Evolutionary conservation across 2,888 invertebrate genomes (phyloP).

Genomic region (Microplitis deprimator): DNA sequence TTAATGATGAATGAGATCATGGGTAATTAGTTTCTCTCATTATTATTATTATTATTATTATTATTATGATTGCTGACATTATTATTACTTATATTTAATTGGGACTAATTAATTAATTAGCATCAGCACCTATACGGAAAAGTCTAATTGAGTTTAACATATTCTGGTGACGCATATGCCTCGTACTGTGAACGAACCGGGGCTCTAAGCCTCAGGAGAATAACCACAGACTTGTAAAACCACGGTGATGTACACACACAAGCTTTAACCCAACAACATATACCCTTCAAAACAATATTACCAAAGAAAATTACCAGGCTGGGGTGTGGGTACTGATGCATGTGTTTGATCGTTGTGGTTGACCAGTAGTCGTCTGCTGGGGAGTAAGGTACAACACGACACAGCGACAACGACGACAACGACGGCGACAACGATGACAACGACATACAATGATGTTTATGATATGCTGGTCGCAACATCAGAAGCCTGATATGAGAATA

Average conservation of each 20-base stretch:
- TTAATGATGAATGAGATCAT: neutral
- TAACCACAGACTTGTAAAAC: slow-evolving; percentile 13
- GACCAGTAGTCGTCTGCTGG: neutral
- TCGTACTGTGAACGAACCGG: neutral
- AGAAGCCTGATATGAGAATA: neutral
- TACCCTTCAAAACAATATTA: slow-evolving; percentile 27
- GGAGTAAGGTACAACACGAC: neutral
- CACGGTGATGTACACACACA: neutral
- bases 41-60: neutral
- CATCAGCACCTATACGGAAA: neutral
- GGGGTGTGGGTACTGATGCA: neutral
- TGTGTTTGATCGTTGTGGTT: slow-evolving; percentile 27
- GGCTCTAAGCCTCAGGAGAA: neutral
- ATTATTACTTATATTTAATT: too few species aligned
- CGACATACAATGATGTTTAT: neutral
- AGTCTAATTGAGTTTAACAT: slow-evolving; percentile 6
- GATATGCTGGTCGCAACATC: slow-evolving; percentile 1
- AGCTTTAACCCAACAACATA: neutral
- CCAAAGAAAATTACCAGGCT: slow-evolving; percentile 20
- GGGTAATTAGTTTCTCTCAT: too few species aligned
- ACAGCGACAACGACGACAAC: neutral
- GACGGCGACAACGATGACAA: neutral
- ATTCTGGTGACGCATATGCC: neutral
- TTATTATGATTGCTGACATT: neutral
- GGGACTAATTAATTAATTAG: neutral